Conservation (phyloP, 2,888 invertebrate species). For the Galerucella nymphaeae region DNA sequence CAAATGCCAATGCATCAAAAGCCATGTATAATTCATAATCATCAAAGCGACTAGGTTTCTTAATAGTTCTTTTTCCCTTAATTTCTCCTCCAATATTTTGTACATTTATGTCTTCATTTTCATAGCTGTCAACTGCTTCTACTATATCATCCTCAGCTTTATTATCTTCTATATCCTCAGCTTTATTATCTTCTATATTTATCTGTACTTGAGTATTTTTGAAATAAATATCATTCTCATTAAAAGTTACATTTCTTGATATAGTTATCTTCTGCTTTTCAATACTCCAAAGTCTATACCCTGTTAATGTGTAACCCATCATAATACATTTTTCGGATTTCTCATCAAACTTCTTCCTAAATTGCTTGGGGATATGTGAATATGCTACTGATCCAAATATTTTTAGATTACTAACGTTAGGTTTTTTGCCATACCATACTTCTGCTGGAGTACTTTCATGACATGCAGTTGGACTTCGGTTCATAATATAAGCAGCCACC, state of each 20-base stretch:
- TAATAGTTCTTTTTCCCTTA: background rate
- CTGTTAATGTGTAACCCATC: conserved; percentile 19
- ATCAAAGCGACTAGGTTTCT: background rate
- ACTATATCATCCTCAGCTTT: background rate
- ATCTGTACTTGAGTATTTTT: background rate
- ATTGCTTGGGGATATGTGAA: conserved; percentile 26
- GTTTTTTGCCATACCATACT: background rate
- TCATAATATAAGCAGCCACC: background rate
- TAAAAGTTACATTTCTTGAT: background rate
- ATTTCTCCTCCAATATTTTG: background rate
- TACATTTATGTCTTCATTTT: background rate
- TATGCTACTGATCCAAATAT: background rate
- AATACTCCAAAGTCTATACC: conserved; percentile 17
- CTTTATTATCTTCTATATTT: background rate
- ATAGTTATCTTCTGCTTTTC: background rate
- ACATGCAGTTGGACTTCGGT: background rate
- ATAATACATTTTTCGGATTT: conserved; percentile 19
- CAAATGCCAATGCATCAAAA: background rate
- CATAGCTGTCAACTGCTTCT: background rate
- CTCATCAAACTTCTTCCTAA: conserved; percentile 31
- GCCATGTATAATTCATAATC: background rate
- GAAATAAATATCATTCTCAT: background rate
- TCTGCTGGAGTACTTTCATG: background rate
- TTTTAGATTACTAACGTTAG: conserved; percentile 1
- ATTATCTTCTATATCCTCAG: background rate